These are phyloP conservation scores for Eulemur macaco DNA, from an alignment of 2,113 vertebrate species.

Conservation along the genomic window DNA sequence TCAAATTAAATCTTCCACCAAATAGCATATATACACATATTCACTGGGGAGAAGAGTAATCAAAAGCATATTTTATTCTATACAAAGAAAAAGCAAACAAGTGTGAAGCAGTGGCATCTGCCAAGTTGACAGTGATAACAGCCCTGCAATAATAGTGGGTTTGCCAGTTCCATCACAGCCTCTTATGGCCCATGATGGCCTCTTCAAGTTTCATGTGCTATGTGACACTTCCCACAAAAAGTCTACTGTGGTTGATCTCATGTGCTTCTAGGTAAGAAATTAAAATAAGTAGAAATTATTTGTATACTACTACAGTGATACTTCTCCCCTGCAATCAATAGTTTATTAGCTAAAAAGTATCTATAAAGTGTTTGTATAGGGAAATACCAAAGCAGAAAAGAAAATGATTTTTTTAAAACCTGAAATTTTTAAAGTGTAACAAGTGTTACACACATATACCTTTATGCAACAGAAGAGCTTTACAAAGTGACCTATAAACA, in stretches of 20 bases:
- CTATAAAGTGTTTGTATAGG: background rate
- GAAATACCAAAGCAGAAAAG: background rate
- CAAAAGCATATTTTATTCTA: background rate
- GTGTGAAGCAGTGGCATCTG: background rate
- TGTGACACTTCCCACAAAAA: background rate
- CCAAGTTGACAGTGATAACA: background rate
- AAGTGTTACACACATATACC: background rate
- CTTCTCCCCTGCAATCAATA: background rate
- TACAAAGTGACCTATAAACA: background rate
- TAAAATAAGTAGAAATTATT: slow-evolving; percentile 40
- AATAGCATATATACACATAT: background rate
- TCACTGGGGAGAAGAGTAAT: background rate
- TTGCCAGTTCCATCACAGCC: background rate
- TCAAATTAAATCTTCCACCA: background rate
- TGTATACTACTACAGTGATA: background rate
- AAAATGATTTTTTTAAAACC: background rate
- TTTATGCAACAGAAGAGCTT: background rate
- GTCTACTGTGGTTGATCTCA: slow-evolving; percentile 8
- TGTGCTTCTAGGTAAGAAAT: slow-evolving; percentile 16
- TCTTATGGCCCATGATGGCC: background rate
- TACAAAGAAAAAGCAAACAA: background rate
- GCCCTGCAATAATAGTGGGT: background rate
- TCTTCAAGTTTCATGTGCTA: background rate
- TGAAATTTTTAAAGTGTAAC: background rate
- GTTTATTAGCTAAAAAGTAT: background rate